Evolutionary conservation across 2,888 invertebrate genomes (phyloP).

Genomic region (Desoria tigrina): DNA sequence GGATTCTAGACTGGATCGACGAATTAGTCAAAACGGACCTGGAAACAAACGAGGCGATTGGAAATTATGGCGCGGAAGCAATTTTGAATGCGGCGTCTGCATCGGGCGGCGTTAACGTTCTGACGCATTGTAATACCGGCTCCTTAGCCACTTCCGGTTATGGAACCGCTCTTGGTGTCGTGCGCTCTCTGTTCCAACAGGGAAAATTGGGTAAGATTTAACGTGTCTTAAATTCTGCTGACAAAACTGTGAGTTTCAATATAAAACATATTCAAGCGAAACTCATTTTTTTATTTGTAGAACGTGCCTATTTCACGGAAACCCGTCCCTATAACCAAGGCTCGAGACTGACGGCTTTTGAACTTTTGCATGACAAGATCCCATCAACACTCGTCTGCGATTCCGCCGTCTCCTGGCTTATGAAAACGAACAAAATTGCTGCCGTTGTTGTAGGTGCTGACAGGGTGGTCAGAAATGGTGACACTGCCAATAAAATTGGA

Average conservation of each 20-base stretch:
- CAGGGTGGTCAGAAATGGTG: conserved; percentile 92
- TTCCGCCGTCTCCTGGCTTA: conserved; percentile 88
- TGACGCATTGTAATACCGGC: conserved; percentile 99
- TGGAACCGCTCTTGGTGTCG: conserved; percentile 96
- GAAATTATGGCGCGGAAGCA: conserved; percentile 76
- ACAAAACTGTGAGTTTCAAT: background rate
- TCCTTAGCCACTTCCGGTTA: conserved; percentile 95
- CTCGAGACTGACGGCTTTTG: conserved; percentile 93
- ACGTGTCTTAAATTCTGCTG: conserved; percentile 18
- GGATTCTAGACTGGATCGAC: conserved; percentile 43
- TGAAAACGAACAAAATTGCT: conserved; percentile 78
- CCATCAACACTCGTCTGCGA: conserved; percentile 92
- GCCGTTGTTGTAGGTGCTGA: conserved; percentile 98
- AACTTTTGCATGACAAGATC: conserved; percentile 86
- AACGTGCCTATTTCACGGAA: conserved; percentile 92
- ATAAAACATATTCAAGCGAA: no score
- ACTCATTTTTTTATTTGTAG: no score
- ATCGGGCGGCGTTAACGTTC: conserved; percentile 65
- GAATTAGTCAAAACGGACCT: conserved; percentile 40
- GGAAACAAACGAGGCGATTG: conserved; percentile 74
- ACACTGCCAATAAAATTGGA: conserved; percentile 98
- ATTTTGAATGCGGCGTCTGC: conserved; percentile 62
- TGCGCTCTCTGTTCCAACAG: conserved; percentile 74
- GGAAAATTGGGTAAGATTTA: conserved; percentile 68
- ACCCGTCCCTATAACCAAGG: conserved; percentile 97